Evolutionary conservation across 2,888 invertebrate genomes (phyloP), one percentile per base, ranked within the genome.

Genomic region (Abscondita cerata): DNA sequence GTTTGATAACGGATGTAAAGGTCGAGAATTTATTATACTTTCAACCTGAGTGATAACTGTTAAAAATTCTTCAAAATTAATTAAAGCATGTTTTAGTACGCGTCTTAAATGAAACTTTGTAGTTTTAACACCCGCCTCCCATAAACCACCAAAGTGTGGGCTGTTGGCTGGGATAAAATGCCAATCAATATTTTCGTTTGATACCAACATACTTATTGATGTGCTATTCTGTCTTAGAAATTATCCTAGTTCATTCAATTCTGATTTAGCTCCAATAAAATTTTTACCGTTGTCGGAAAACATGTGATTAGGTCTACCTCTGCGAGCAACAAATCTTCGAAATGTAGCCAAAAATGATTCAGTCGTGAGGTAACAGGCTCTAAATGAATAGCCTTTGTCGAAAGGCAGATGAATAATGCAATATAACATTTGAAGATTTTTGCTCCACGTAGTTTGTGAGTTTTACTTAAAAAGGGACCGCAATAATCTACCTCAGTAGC

Each of bases 201-300:
- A n/a, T 38, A 38, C 2, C n/a, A n/a, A n/a, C n/a, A n/a, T n/a
- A n/a, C n/a, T n/a, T 38, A 9, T 12, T 38, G 38, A 12, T 12
- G n/a, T 5, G n/a, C 33, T 33, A 33, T 33, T 33, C 33, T 33
- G 33, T 8, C 12, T 41, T 12, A 41, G 8, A 13, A 41, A 41
- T 41, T 41, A n/a, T 12, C 13, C 2, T 1, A 44, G 5, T 3
- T 44, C 46, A 4, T 44, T 2, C 3, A 44, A 4, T 44, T 2
- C 47, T 16, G 6, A 1, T 16, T 64, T 64, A 0, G 76, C 74
- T 3, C 73, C 76, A 1, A 75, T 66, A 51, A 76, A 78, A 55
- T 76, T 78, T 0, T 72, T 72, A 2, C 73, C 75, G 18, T 75
- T 74, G 52, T 78, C 78, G 2, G 72, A 72, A 38, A 66, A 72